Conservation (phyloP, 1,140 invertebrate genomes). For the Megalopta genalis region DNA sequence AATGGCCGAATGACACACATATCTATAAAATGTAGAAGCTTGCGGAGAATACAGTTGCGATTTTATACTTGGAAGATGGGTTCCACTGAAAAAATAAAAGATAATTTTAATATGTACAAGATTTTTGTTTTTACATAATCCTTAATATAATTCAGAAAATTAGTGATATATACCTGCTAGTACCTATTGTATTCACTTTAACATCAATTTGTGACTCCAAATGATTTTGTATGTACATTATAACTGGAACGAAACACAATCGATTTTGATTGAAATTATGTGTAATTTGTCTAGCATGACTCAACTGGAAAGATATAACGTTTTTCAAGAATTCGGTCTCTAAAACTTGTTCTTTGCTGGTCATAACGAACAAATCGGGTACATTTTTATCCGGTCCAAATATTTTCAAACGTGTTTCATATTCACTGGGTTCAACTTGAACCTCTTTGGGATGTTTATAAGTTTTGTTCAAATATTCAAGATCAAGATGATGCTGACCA, state of each 20-base stretch:
- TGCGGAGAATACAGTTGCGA: conserved; percentile 76
- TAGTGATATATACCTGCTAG: conserved; percentile 72
- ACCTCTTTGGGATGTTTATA: conserved; percentile 73
- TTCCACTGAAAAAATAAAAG: conserved; percentile 68
- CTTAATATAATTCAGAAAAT: conserved; percentile 8
- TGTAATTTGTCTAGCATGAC: conserved; percentile 65
- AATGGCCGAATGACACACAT: conserved; percentile 75
- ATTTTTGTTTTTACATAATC: neutral
- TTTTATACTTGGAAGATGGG: conserved; percentile 71
- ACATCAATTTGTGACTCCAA: conserved; percentile 68
- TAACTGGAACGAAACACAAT: conserved; percentile 73
- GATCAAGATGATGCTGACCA: conserved; percentile 77
- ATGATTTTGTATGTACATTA: conserved; percentile 76
- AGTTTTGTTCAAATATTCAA: conserved; percentile 72
- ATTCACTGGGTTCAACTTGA: conserved; percentile 66
- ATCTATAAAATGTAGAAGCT: conserved; percentile 77
- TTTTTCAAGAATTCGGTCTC: conserved; percentile 70
- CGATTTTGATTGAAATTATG: conserved; percentile 75
- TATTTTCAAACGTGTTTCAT: conserved; percentile 72
- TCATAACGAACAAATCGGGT: conserved; percentile 53
- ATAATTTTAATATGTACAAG: neutral
- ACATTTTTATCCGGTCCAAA: conserved; percentile 77
- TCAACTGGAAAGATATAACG: conserved; percentile 71
- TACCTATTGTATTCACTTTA: conserved; percentile 75
- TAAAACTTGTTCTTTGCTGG: conserved; percentile 62